These are phyloP conservation scores for Mergus octosetaceus DNA, from an alignment of 2,797 vertebrate species.

Conservation along the genomic window DNA sequence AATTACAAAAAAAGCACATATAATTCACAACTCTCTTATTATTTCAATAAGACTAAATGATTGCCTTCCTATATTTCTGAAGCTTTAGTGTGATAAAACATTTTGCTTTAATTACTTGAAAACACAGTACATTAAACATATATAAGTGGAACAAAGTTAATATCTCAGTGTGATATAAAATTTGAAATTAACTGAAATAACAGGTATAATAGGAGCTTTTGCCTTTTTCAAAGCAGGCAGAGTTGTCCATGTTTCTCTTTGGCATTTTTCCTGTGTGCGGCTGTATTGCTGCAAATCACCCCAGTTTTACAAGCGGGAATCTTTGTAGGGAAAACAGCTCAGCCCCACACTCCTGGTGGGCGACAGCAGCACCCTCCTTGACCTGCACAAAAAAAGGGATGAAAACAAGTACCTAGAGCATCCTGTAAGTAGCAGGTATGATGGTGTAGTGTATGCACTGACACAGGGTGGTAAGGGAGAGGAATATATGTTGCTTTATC, in stretches of 20 bases:
- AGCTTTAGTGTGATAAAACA: slow-evolving; percentile 12
- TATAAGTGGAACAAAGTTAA: not conserved
- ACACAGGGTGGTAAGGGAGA: not conserved
- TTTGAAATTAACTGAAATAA: not conserved
- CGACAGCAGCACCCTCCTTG: not conserved
- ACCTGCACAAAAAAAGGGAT: not conserved
- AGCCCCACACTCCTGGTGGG: not conserved
- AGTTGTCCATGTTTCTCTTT: not conserved
- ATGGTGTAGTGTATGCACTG: not conserved
- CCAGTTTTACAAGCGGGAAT: not conserved
- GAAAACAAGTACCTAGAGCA: not conserved
- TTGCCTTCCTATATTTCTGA: not conserved
- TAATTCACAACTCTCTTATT: slow-evolving; percentile 29
- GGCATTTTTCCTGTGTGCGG: not conserved
- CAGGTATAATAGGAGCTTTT: not conserved
- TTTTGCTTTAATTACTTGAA: slow-evolving; percentile 30
- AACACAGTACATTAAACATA: not conserved
- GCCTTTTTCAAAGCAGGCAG: not conserved
- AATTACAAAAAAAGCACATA: not conserved
- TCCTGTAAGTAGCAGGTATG: not conserved
- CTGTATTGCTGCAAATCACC: not conserved
- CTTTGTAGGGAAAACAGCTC: not conserved
- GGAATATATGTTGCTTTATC: not conserved
- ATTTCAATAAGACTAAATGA: not conserved
- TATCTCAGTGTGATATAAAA: not conserved